Conservation (phyloP, 2,113 vertebrate genomes). For the Chaetodon auriga region DNA sequence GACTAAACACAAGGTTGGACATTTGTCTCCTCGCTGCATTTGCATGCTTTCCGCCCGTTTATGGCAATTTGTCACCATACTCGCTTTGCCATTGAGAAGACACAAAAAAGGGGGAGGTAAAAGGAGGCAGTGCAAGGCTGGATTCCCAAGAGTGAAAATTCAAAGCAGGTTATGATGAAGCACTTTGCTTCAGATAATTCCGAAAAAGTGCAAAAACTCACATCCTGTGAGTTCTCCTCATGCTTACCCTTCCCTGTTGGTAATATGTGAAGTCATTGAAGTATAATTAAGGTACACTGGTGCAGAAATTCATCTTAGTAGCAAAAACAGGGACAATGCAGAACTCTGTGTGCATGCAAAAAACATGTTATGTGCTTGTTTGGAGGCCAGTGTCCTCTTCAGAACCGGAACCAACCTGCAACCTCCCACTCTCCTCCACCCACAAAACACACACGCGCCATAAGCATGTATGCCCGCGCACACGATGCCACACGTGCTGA, state of each 20-base stretch:
- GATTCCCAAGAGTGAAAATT: conserved; percentile 42
- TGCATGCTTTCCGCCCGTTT: conserved; percentile 80
- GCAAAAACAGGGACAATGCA: conserved; percentile 2
- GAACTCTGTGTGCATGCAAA: not conserved
- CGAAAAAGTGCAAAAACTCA: conserved; percentile 36
- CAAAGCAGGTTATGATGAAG: conserved; percentile 74
- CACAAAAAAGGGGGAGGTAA: not conserved
- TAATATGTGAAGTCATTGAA: conserved; percentile 8
- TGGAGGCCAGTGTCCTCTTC: conserved; percentile 5
- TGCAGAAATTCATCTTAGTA: conserved; percentile 52
- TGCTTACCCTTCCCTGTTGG: conserved; percentile 26
- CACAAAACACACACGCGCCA: conserved; percentile 65
- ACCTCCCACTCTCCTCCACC: conserved; percentile 41
- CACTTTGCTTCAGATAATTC: conserved; percentile 67
- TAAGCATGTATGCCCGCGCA: conserved; percentile 55
- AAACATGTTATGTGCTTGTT: not conserved
- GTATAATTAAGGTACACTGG: conserved; percentile 53
- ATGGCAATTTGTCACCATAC: conserved; percentile 80
- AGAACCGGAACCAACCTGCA: conserved; percentile 13
- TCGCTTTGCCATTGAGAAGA: conserved; percentile 64
- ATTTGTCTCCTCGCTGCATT: conserved; percentile 82
- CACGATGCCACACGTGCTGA: conserved; percentile 80
- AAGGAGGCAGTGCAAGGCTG: conserved; percentile 36
- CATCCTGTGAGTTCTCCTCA: conserved; percentile 27
- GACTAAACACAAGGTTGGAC: conserved; percentile 86